A percentile compares a stretch with the other conserved stretches of the same genome.
phyloP scores from a whole-genome alignment of 2,113 vertebrate species.

The Grammomys surdaster region DNA sequence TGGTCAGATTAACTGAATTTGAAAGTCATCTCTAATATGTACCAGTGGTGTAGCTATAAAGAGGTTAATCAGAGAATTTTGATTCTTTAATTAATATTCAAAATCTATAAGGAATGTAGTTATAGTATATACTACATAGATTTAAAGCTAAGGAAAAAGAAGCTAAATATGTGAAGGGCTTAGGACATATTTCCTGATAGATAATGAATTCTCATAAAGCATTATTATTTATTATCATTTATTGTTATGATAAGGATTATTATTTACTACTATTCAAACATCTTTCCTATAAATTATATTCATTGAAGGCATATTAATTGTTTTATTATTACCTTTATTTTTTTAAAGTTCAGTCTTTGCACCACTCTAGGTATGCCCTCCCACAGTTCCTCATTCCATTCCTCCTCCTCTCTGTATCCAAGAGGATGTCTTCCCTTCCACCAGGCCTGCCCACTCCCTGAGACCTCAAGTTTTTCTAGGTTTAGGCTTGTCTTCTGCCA shows the following conservation, averaged over 20 bases:
- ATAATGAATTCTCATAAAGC: not conserved
- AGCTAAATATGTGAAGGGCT: not conserved
- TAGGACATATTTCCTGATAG: not conserved
- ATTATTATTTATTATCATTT: not conserved
- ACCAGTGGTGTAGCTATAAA: not conserved
- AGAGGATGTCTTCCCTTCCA: no score
- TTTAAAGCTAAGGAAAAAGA: not conserved
- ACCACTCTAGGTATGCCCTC: no score
- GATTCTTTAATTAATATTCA: not conserved
- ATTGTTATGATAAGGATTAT: not conserved
- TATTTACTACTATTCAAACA: not conserved
- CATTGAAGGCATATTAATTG: not conserved
- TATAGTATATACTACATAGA: not conserved
- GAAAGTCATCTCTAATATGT: conserved; percentile 1
- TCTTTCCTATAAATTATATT: not conserved
- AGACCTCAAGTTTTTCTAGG: no score
- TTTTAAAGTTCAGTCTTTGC: not conserved
- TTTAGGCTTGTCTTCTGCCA: no score
- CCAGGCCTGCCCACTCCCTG: no score
- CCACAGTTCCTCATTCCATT: no score
- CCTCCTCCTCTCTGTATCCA: no score
- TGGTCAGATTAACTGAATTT: conserved; percentile 1
- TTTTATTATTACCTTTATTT: not conserved
- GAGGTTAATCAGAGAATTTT: not conserved
- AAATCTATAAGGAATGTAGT: not conserved